Conservation (phyloP, 2,888 invertebrate species). For the Polydrusus pterygomalis region DNA sequence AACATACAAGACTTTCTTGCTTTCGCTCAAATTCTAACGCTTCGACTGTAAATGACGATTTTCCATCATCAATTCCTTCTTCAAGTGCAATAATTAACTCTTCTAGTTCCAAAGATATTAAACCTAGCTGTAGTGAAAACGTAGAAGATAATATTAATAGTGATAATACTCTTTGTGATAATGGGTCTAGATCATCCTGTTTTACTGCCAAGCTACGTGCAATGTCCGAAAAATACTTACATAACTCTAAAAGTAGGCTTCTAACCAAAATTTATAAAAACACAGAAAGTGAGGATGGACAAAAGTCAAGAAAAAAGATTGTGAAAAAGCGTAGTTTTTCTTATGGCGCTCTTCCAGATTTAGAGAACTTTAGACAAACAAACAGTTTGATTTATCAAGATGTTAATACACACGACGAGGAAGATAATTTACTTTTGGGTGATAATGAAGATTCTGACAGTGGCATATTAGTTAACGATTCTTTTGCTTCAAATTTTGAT, state of each 20-base stretch:
- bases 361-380: slow-evolving; percentile 80
- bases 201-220: slow-evolving; percentile 81
- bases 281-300: slow-evolving; percentile 53
- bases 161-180: slow-evolving; percentile 60
- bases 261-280: slow-evolving; percentile 80
- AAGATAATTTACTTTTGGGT: slow-evolving; percentile 75
- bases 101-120: slow-evolving; percentile 46
- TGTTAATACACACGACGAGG: slow-evolving; percentile 72
- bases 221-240: slow-evolving; percentile 83
- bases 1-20: slow-evolving; percentile 82
- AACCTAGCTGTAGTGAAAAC: slow-evolving; percentile 26
- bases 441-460: slow-evolving; percentile 84
- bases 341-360: slow-evolving; percentile 82
- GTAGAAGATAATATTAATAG: slow-evolving; percentile 43
- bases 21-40: slow-evolving; percentile 77
- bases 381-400: slow-evolving; percentile 79
- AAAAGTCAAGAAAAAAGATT: slow-evolving; percentile 64
- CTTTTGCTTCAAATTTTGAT: slow-evolving; percentile 74
- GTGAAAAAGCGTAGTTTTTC: slow-evolving; percentile 82
- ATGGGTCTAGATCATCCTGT: slow-evolving; percentile 74
- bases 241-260: slow-evolving; percentile 79
- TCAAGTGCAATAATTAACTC: slow-evolving; percentile 54
- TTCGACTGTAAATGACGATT: slow-evolving; percentile 67
- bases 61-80: slow-evolving; percentile 60
- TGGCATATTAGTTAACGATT: slow-evolving; percentile 84